Percentiles rank a stretch among this genome's conserved stretches.
phyloP scores from a whole-genome alignment of 2,888 invertebrate genomes.

The Sepioteuthis lessoniana region DNA sequence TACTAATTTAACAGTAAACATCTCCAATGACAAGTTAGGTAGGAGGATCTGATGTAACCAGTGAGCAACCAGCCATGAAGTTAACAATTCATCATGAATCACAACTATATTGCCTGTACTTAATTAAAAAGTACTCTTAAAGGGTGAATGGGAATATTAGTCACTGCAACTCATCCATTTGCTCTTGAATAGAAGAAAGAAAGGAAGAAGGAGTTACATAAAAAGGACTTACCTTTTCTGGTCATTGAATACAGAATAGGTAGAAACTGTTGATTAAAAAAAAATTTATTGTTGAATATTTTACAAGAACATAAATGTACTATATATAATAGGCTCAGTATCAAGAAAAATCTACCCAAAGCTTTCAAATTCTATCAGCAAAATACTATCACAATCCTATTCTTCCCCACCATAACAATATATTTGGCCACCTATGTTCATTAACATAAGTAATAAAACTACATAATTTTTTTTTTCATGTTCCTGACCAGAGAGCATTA shows the following conservation, averaged over 20 bases:
- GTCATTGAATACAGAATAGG: too few relatives aligned
- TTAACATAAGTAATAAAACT: too few relatives aligned
- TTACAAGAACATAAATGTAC: not conserved
- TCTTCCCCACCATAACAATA: too few relatives aligned
- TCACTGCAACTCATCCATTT: not conserved
- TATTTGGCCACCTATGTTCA: too few relatives aligned
- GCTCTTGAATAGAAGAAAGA: not conserved
- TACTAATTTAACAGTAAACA: not conserved
- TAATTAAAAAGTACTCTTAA: not conserved
- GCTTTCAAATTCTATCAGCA: too few relatives aligned
- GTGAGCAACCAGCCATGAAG: not conserved
- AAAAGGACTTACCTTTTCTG: not conserved
- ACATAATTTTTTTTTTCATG: too few relatives aligned
- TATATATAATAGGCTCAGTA: too few relatives aligned
- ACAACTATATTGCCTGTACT: not conserved
- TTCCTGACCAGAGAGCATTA: too few relatives aligned
- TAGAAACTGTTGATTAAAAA: not conserved
- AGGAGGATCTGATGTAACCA: not conserved
- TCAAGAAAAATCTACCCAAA: too few relatives aligned
- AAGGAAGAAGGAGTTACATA: not conserved
- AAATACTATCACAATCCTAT: too few relatives aligned
- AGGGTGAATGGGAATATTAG: not conserved
- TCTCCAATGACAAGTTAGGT: not conserved
- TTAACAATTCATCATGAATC: not conserved
- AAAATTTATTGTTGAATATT: too few relatives aligned